Percentiles rank a stretch among this genome's conserved stretches.
phyloP scores from a whole-genome alignment of 2,888 invertebrate species.

The Patella depressa region DNA sequence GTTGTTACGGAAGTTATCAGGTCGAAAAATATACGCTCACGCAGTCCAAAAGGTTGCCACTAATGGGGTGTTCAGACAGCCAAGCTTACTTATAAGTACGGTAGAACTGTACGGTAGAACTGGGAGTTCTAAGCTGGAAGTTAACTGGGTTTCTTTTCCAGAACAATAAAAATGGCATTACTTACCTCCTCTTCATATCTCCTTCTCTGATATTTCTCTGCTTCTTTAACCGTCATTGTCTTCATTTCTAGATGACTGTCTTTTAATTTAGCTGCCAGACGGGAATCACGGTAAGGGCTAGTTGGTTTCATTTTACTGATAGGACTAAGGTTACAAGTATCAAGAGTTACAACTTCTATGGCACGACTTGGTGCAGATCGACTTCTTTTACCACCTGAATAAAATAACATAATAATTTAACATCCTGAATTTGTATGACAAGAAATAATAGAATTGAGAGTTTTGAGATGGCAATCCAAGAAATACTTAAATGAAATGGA shows the following conservation, averaged over 20 bases:
- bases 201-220: constrained; percentile 74
- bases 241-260: constrained; percentile 66
- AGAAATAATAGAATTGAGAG: too few species aligned
- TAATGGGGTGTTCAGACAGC: too few species aligned
- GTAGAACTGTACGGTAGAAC: too few species aligned
- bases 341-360: constrained; percentile 55
- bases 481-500: too few species aligned
- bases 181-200: constrained; percentile 68
- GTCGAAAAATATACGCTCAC: too few species aligned
- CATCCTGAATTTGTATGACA: too few species aligned
- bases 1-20: too few species aligned
- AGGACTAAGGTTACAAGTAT: constrained; percentile 49
- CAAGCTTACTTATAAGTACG: too few species aligned
- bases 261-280: constrained; percentile 46
- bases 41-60: too few species aligned
- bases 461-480: too few species aligned
- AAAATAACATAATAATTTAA: background rate
- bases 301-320: constrained; percentile 45
- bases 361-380: constrained; percentile 67
- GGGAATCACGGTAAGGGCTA: constrained; percentile 46
- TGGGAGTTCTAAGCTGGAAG: too few species aligned
- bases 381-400: constrained; percentile 60
- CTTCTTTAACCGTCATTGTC: constrained; percentile 74
- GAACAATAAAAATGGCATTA: background rate
- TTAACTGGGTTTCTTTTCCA: too few species aligned